Conservation (phyloP, 2,888 invertebrate species). For the Oxyscelio sp. region DNA sequence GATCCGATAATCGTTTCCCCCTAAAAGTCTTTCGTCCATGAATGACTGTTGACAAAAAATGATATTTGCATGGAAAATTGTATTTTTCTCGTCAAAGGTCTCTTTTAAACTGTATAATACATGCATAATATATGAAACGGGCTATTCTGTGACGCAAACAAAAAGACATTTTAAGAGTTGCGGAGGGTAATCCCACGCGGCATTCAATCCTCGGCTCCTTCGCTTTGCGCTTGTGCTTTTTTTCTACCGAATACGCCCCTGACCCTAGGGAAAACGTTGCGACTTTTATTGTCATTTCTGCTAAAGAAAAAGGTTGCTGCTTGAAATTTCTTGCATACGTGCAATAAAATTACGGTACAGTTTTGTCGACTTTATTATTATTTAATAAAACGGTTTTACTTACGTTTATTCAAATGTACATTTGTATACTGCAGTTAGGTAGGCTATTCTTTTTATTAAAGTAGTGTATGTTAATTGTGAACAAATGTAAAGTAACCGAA, state of each 20-base stretch:
- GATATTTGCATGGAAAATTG: conserved; percentile 37
- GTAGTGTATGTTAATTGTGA: too few species aligned
- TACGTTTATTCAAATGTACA: not conserved
- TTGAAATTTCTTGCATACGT: conserved; percentile 1
- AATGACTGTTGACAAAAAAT: conserved; percentile 36
- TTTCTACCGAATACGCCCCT: conserved; percentile 6
- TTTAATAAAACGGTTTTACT: not conserved
- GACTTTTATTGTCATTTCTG: conserved; percentile 1
- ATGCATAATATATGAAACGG: conserved; percentile 29
- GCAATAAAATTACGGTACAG: not conserved
- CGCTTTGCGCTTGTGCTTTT: not conserved
- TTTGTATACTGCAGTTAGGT: not conserved
- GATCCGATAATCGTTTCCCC: not conserved
- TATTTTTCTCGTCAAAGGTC: conserved; percentile 13
- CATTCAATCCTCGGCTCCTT: conserved; percentile 5
- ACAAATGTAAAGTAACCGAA: too few species aligned
- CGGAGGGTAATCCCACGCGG: conserved; percentile 20
- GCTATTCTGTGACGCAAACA: conserved; percentile 1
- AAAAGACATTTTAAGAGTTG: conserved; percentile 37
- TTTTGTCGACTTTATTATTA: not conserved
- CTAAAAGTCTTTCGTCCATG: not conserved
- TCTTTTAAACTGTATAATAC: conserved; percentile 43
- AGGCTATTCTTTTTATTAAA: too few species aligned
- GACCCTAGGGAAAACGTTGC: conserved; percentile 7
- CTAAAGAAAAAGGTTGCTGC: not conserved